phyloP scores from a whole-genome alignment of 2,113 vertebrate genomes.

The Penelope pileata region DNA sequence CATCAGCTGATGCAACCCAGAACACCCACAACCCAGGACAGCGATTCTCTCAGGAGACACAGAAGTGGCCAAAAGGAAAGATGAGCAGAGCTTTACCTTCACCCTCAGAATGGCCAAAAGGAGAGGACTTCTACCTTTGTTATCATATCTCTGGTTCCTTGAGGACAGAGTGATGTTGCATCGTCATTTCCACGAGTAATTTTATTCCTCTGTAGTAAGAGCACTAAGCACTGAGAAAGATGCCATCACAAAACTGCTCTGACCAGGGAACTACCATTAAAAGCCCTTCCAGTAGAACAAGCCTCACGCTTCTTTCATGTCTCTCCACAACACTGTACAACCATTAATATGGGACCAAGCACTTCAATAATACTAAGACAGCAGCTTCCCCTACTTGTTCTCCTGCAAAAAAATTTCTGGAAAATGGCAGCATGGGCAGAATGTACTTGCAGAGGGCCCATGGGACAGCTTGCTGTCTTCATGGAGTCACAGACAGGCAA shows the following conservation, averaged over 20 bases:
- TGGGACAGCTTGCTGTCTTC: neutral
- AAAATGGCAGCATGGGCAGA: neutral
- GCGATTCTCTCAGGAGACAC: neutral
- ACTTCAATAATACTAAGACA: neutral
- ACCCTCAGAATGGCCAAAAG: neutral
- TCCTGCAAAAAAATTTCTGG: neutral
- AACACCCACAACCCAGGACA: rapidly evolving
- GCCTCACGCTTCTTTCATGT: neutral
- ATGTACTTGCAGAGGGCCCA: neutral
- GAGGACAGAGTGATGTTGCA: neutral
- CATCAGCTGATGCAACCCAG: neutral
- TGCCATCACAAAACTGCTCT: neutral
- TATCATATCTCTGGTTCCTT: neutral
- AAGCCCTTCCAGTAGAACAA: neutral
- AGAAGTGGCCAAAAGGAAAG: neutral
- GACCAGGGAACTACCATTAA: neutral
- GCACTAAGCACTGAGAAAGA: neutral
- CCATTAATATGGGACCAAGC: neutral
- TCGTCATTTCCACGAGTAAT: neutral
- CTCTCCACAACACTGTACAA: neutral
- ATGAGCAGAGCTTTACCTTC: neutral
- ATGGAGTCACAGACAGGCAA: neutral
- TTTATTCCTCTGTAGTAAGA: neutral
- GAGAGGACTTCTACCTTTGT: neutral
- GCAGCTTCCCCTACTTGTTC: neutral